phyloP scores from a whole-genome alignment of 2,888 invertebrate species.

The Aspidapion aeneum region DNA sequence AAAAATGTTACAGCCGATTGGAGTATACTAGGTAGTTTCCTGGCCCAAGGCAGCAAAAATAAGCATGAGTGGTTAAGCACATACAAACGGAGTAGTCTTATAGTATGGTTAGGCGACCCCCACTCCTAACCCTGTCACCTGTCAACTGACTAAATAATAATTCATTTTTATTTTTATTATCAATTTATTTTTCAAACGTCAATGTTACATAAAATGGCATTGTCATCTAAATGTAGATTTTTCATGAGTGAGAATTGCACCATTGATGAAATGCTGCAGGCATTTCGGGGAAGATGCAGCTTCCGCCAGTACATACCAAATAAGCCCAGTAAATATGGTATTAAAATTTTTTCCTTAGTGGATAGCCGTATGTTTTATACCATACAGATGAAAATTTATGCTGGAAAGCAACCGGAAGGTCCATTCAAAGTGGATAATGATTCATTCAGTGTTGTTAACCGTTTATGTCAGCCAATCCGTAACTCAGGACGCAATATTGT shows the following conservation, averaged over 20 bases:
- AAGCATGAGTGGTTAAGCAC: too few species aligned
- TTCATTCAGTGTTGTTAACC: neutral
- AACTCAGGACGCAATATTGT: conserved; percentile 1
- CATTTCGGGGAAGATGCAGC: conserved; percentile 14
- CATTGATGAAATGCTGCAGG: conserved; percentile 17
- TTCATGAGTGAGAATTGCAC: conserved; percentile 9
- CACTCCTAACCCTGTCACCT: too few species aligned
- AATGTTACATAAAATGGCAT: too few species aligned
- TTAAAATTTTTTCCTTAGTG: conserved; percentile 15
- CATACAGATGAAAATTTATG: conserved; percentile 15
- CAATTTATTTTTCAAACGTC: too few species aligned
- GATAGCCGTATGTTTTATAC: conserved; percentile 16
- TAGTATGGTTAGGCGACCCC: too few species aligned
- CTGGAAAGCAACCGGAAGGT: conserved; percentile 14
- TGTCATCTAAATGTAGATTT: too few species aligned
- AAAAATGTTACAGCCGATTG: too few species aligned
- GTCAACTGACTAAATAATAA: too few species aligned
- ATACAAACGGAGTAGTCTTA: too few species aligned
- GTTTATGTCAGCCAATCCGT: conserved; percentile 5
- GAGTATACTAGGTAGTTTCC: too few species aligned
- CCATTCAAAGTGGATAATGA: conserved; percentile 10
- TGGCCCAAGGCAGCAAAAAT: too few species aligned
- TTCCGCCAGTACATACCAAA: conserved; percentile 18
- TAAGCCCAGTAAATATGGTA: conserved; percentile 15
- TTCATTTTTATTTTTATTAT: too few species aligned